Evolutionary conservation across 2,113 vertebrate genomes (phyloP).

Genomic region (Poeciliopsis retropinna): DNA sequence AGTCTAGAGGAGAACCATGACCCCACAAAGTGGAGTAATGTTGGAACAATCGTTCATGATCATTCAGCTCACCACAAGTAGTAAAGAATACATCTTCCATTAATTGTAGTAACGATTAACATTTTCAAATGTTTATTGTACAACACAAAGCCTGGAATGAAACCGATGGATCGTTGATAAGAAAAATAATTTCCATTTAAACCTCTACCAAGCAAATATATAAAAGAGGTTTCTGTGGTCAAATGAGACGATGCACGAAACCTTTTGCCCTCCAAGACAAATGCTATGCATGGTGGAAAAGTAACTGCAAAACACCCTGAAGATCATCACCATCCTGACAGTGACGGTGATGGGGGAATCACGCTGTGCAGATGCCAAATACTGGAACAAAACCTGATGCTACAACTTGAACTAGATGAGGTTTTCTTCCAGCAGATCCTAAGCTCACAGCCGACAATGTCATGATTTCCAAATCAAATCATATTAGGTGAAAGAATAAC

Average conservation of each 20-base stretch:
- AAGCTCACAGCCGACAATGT: no score
- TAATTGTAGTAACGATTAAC: neutral
- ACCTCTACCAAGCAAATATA: neutral
- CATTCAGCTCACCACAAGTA: neutral
- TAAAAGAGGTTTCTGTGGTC: neutral
- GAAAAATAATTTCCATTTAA: neutral
- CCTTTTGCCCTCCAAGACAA: neutral
- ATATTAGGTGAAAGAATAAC: no score
- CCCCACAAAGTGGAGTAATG: neutral
- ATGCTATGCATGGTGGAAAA: neutral
- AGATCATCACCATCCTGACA: no score
- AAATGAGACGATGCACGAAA: no score
- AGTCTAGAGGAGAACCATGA: slow-evolving; percentile 16
- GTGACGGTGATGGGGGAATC: no score
- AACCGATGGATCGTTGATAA: neutral
- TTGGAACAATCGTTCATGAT: neutral
- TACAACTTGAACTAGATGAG: no score
- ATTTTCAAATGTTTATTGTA: no score
- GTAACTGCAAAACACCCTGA: no score
- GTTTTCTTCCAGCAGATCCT: no score
- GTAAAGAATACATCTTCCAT: neutral
- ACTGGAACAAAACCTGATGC: no score
- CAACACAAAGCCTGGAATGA: neutral
- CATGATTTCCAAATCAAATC: no score
- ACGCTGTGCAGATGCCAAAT: no score